Evolutionary conservation across 2,888 invertebrate species (phyloP), one percentile per base, ranked within the genome.

Genomic region (Caenorhabditis zanzibari): DNA sequence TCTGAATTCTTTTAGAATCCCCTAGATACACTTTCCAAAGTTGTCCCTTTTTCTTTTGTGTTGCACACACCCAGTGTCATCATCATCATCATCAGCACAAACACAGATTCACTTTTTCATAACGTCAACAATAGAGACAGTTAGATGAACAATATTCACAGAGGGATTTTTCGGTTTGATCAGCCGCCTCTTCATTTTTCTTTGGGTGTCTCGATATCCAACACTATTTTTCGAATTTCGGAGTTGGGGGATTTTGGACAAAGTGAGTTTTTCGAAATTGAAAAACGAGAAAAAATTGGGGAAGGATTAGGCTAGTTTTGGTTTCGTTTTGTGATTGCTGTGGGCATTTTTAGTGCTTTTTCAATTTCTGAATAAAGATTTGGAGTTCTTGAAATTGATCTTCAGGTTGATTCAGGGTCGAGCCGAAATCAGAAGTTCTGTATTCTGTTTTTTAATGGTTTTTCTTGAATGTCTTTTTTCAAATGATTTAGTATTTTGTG

Each of bases 81-180:
- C 56, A 58, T 56, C 28, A 24, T 32, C 28, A 32, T 61, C 61
- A n/a, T 12, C 38, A 26, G 26, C 54, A 54, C 54, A 54, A 24
- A 26, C 26, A 28, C 35, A 64, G 28, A 49, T 19, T 52, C 66
- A 66, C 12, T 38, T 44, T 26, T 26, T 26, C 38, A 35, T 16
- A 56, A 28, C 76, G 49, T 59, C 76, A 68, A 76, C 76, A 76
- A 76, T 69, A 47, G 73, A 61, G 35, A 19, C 54, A 54, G 59
- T 44, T 56, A n/a, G 26, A 47, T 66, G 75, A 76, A 75, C 72
- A 61, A 73, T 52, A 61, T 61, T 73, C 73, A 49, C 35, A 38
- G 49, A 38, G 59, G 59, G 75, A 76, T 61, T 77, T n/a, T n/a
- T 77, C 22, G 54, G 69, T 77, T 77, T 77, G 77, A 77, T 77